Evolutionary conservation across 2,797 vertebrate genomes (phyloP).

Genomic region (Lateolabrax maculatus): DNA sequence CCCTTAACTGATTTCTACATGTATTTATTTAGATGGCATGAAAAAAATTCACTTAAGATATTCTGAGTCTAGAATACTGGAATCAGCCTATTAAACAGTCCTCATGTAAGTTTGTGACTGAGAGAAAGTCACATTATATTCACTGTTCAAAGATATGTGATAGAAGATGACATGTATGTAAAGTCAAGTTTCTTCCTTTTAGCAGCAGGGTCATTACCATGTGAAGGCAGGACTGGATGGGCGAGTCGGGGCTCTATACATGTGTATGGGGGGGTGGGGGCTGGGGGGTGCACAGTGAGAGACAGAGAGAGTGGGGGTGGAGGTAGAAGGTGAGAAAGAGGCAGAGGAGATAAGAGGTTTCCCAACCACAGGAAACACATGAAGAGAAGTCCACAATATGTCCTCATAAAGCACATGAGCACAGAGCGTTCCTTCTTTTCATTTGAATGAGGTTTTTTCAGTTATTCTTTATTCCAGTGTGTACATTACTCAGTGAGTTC

Average conservation of each 20-base stretch:
- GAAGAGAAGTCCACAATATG: too few species aligned
- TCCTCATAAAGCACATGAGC: too few species aligned
- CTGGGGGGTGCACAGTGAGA: not conserved
- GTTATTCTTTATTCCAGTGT: too few species aligned
- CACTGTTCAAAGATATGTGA: not conserved
- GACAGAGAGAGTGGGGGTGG: not conserved
- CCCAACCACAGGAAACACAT: too few species aligned
- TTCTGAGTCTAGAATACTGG: not conserved
- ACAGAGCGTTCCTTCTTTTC: too few species aligned
- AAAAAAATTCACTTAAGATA: not conserved
- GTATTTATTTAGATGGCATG: not conserved
- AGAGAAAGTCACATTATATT: too few species aligned
- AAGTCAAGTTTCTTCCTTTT: not conserved
- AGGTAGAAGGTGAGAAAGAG: not conserved
- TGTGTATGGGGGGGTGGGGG: conserved; percentile 20
- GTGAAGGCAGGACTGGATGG: conserved; percentile 32
- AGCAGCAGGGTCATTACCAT: conserved; percentile 53
- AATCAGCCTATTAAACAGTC: not conserved
- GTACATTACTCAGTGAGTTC: too few species aligned
- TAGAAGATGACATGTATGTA: not conserved
- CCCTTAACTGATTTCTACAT: not conserved
- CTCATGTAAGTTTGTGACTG: not conserved
- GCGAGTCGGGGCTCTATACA: conserved; percentile 22
- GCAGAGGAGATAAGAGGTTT: not conserved
- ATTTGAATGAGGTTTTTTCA: too few species aligned